Evolutionary conservation across 2,797 vertebrate species (phyloP).

Genomic region (Smutsia temminckii): DNA sequence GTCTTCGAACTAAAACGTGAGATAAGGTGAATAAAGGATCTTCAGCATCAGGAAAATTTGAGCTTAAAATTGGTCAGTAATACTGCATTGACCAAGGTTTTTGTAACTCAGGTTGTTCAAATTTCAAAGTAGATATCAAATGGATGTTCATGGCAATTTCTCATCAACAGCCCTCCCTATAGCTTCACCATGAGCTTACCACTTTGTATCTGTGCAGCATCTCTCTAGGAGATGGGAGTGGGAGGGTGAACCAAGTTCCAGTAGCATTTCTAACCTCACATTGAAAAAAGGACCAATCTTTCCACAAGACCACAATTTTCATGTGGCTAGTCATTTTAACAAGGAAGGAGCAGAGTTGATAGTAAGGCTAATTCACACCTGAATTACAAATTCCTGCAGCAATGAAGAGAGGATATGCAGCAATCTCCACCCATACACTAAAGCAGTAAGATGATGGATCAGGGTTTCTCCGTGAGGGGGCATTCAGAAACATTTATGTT

Average conservation of each 20-base stretch:
- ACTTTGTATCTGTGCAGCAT: not conserved
- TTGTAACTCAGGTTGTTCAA: not conserved
- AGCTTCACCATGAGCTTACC: not conserved
- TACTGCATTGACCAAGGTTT: not conserved
- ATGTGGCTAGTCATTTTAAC: not conserved
- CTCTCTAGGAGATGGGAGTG: not conserved
- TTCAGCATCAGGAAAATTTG: not conserved
- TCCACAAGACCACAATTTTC: not conserved
- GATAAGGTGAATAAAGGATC: not conserved
- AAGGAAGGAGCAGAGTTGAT: not conserved
- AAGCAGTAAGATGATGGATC: not conserved
- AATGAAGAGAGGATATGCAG: not conserved
- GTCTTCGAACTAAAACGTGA: not conserved
- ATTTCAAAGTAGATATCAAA: not conserved
- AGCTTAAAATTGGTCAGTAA: not conserved
- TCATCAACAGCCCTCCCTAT: too few species aligned
- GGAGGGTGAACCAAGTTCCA: not conserved
- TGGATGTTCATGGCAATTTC: not conserved
- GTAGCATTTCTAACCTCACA: not conserved
- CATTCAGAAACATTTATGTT: not conserved
- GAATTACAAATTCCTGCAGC: not conserved
- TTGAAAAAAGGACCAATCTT: not conserved
- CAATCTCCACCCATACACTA: not conserved
- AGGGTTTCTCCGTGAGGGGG: not conserved
- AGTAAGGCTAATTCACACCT: not conserved